Conservation (phyloP, 2,797 vertebrate genomes). For the Halcyon smyrnensis region DNA sequence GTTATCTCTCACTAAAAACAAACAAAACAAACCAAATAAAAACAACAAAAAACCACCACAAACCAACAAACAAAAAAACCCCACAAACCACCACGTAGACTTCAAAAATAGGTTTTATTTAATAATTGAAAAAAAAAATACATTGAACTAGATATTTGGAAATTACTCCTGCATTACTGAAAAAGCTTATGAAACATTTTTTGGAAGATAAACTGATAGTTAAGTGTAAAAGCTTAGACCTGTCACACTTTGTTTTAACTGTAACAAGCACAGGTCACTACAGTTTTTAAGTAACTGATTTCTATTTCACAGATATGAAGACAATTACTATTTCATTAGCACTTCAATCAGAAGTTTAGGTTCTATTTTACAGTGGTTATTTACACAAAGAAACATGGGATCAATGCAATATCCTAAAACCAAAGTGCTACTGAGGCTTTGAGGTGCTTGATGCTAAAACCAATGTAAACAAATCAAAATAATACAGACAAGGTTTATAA, state of each 20-base stretch:
- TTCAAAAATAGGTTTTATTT: constrained; percentile 47
- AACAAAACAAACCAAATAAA: neutral
- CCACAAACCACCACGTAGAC: neutral
- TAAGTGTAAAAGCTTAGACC: neutral
- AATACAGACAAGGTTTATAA: neutral
- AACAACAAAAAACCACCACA: neutral
- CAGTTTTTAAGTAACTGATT: neutral
- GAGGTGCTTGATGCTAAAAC: neutral
- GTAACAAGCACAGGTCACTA: neutral
- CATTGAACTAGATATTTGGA: neutral
- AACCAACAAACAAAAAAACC: too few relatives aligned
- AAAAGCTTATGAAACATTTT: neutral
- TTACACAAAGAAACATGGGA: neutral
- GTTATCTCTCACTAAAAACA: neutral
- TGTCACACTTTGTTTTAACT: neutral
- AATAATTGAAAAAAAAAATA: neutral
- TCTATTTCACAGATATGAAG: neutral
- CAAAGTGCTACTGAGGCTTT: neutral
- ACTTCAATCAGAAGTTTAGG: neutral
- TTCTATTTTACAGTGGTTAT: neutral
- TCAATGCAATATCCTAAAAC: neutral
- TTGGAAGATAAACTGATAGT: neutral
- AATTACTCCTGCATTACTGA: neutral
- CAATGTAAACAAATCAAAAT: neutral
- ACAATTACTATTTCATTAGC: neutral